Base-by-base conservation (phyloP, 2,113 vertebrate genomes). In the Notothenia rossii region DNA sequence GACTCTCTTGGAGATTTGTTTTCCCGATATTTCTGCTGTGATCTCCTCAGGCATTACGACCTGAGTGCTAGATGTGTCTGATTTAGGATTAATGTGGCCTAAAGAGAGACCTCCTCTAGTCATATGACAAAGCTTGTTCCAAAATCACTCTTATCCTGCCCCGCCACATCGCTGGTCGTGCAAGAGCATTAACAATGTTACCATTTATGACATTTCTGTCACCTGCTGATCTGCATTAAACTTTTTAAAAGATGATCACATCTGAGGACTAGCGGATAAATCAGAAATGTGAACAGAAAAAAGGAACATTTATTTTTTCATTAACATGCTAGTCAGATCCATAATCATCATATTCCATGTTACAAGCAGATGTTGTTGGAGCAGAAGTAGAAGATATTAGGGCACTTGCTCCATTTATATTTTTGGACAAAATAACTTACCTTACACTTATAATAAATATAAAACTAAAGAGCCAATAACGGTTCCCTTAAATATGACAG, bases 91-190 rank as follows among this genome's bases (percentile, higher is more conserved):
- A 82, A 73, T 64, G 70, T 20, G 33, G 49, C 20, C 54, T 43
- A 40, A 50, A 43, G 71, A 76, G 22, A 22, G 75, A 55, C 68
- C 63, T 45, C 9, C 51, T 29, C 22, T 43, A 46, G 63, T 90
- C 87, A 82, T 69, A 66, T 83, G 81, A 76, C 62, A 14, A 25
- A 75, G 66, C 46, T 68, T 48, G 46, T 75, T 78, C 22, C 68
- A 46, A 85, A 89, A 80, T 80, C 68, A 53, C 63, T 70, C 82
- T 80, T 46, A 54, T 59, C 54, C 22, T 40, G 4, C 67, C 53
- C 48, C 2, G 22, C 63, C 69, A 53, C 25, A 20, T 48, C 55
- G 45, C 51, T 49, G 51, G 20, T 79, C 70, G 58, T 81, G 70
- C 67, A 50, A 22, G 55, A 54, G n/a, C 63, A 53, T 18, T 72